Base-by-base conservation (phyloP, 2,888 invertebrate species). In the Tetragonisca angustula region DNA sequence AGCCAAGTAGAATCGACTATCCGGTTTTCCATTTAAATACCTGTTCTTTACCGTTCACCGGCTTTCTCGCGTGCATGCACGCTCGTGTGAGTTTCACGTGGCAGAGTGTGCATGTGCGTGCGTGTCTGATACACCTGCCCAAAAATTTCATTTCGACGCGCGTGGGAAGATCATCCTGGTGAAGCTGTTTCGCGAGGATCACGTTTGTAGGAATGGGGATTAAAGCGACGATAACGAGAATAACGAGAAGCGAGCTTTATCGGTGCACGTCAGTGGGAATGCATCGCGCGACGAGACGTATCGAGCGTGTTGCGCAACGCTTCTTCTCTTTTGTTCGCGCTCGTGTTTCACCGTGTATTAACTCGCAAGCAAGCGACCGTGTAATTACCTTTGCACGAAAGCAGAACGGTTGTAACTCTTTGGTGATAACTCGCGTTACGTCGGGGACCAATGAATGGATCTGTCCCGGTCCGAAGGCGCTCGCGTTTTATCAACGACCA, bases 1-100 rank as follows among this genome's bases (percentile, higher is more conserved):
- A 88, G 81, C 77, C 86, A 84, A 81, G 79, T 73, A 85, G 87
- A 82, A 93, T 87, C 84, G 86, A 90, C 90, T 86, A 89, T 91
- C 92, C 91, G 91, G 92, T 92, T 90, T 91, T 91, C 89, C 89
- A 92, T 93, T 93, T 93, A 91, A 92, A 92, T 93, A 91, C 91
- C 91, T 90, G 90, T 85, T 91, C 90, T 87, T 91, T 91, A 91
- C 90, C 91, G 91, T 92, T 92, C 90, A 91, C 90, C 83, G 83
- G 83, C 73, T 85, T 87, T 89, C 88, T 76, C 81, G 80, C 81
- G 80, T 75, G 68, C 71, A 77, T 71, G 62, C 21, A 24, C 4
- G 21, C 52, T 62, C 24, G 64, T 65, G 68, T 69, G 61, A 43
- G 65, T 21, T 73, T 62, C 19, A 24, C 64, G 56, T 43, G 49